phyloP scores from a whole-genome alignment of 2,888 invertebrate species.

The Athalia cordata region DNA sequence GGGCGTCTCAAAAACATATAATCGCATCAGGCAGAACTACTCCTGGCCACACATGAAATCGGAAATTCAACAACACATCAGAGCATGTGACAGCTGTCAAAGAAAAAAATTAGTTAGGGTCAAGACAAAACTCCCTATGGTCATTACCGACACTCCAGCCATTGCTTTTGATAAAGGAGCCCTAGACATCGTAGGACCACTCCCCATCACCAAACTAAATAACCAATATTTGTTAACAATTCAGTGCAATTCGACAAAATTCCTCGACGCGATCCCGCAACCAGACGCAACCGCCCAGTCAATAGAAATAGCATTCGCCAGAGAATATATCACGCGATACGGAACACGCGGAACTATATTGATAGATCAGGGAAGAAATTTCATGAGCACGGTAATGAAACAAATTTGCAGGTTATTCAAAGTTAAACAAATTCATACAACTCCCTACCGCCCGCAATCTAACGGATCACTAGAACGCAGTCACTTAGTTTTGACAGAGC shows the following conservation, averaged over 20 bases:
- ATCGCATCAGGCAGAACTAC: constrained; percentile 17
- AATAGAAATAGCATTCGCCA: background rate
- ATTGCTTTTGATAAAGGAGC: background rate
- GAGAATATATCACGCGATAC: constrained; percentile 9
- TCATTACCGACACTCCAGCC: constrained; percentile 17
- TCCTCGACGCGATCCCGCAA: constrained; percentile 15
- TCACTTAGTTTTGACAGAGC: background rate
- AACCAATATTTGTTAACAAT: too few relatives aligned
- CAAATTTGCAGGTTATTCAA: background rate
- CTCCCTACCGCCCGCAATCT: constrained; percentile 18
- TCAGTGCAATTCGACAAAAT: constrained; percentile 1
- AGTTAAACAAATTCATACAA: background rate
- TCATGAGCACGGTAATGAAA: background rate
- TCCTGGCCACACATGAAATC: constrained; percentile 45
- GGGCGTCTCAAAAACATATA: constrained; percentile 45
- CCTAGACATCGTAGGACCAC: constrained; percentile 24
- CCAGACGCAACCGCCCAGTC: constrained; percentile 29
- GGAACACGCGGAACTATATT: background rate
- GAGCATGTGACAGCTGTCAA: constrained; percentile 46
- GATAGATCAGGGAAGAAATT: constrained; percentile 6
- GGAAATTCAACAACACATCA: constrained; percentile 40
- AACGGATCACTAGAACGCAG: constrained; percentile 23
- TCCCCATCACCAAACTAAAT: too few relatives aligned
- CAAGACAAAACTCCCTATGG: constrained; percentile 44
- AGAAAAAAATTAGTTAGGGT: constrained; percentile 24